These are phyloP conservation scores for Atta texana DNA, from an alignment of 1,140 invertebrate genomes.

Conservation along the genomic window DNA sequence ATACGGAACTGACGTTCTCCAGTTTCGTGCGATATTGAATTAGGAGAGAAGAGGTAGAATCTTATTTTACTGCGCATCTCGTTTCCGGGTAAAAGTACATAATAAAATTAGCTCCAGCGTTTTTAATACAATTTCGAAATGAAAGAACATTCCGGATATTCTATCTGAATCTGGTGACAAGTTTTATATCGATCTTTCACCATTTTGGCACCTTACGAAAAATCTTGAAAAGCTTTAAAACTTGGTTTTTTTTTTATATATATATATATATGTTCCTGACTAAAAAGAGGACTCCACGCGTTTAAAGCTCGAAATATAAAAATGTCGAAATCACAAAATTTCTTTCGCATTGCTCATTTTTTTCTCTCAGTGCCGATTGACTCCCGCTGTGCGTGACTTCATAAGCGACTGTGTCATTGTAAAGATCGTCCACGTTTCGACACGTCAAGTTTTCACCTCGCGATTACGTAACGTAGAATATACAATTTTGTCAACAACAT, in stretches of 20 bases:
- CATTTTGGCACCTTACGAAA: background rate
- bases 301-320: background rate
- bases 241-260: background rate
- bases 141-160: background rate
- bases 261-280: background rate
- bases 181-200: constrained; percentile 19
- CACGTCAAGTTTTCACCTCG: background rate
- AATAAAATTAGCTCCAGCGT: constrained; percentile 30
- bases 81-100: constrained; percentile 17
- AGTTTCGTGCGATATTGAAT: constrained; percentile 8
- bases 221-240: constrained; percentile 11
- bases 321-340: background rate
- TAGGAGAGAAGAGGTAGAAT: background rate
- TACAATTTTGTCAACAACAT: background rate
- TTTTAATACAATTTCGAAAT: constrained; percentile 34
- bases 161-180: background rate
- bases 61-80: constrained; percentile 20
- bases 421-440: constrained; percentile 20
- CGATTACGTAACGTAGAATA: background rate
- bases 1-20: background rate
- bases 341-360: background rate
- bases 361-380: background rate
- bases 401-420: background rate
- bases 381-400: background rate
- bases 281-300: background rate